phyloP scores from a whole-genome alignment of 2,113 vertebrate species.

The Melanerpes formicivorus region DNA sequence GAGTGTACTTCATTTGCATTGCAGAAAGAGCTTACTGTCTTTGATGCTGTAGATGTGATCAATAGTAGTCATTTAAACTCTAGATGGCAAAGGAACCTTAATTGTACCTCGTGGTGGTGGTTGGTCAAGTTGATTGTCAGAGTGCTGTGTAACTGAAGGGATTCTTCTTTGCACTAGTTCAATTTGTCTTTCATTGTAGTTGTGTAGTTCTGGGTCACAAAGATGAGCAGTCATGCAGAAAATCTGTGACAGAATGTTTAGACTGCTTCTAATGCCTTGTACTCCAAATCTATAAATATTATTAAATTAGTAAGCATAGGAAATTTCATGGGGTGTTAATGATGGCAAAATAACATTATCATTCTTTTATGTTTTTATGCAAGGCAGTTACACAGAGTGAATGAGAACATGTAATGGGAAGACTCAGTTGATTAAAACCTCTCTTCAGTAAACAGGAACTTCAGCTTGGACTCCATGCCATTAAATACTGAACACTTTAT shows the following conservation, averaged over 20 bases:
- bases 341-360: neutral
- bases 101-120: neutral
- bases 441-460: neutral
- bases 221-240: constrained; percentile 5
- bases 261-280: neutral
- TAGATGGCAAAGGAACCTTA: neutral
- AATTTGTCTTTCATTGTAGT: neutral
- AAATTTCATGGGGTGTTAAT: neutral
- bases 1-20: neutral
- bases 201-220: neutral
- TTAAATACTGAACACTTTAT: constrained; percentile 5
- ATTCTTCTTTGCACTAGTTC: neutral
- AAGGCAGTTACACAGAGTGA: neutral
- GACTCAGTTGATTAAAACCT: constrained; percentile 1
- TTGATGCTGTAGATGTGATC: neutral
- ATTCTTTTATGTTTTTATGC: neutral
- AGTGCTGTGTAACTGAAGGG: neutral
- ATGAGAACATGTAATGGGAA: neutral
- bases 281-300: neutral
- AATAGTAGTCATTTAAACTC: neutral
- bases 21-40: neutral
- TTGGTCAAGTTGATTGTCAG: neutral
- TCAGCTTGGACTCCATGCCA: neutral
- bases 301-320: neutral
- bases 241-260: neutral